These are phyloP conservation scores for Nothoprocta pentlandii DNA, from an alignment of 2,113 vertebrate species.

Conservation along the genomic window DNA sequence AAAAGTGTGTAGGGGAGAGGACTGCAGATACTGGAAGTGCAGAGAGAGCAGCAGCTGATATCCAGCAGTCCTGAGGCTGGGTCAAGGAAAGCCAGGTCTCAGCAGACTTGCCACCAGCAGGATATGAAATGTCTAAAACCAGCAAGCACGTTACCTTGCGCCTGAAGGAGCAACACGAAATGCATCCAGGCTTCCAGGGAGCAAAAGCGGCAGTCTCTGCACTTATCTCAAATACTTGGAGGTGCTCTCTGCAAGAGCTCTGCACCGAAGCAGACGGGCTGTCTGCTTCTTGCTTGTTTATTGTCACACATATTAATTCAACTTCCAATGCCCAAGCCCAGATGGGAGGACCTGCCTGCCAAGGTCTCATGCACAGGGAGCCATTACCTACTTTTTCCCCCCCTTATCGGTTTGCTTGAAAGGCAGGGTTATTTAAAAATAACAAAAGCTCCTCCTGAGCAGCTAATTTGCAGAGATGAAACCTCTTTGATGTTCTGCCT, in stretches of 20 bases:
- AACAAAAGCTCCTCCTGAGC: neutral
- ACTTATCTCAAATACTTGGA: neutral
- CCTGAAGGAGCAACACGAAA: neutral
- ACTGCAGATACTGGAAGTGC: neutral
- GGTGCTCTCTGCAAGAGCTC: rapidly evolving
- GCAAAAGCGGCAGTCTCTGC: rapidly evolving
- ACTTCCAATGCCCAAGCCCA: neutral
- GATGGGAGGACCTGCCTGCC: neutral
- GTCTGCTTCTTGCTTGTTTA: neutral
- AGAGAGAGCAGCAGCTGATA: neutral
- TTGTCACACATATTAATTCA: neutral
- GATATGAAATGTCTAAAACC: neutral
- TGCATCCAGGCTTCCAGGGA: neutral
- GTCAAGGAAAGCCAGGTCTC: neutral
- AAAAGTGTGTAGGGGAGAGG: neutral
- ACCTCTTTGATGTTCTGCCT: neutral
- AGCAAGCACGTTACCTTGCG: neutral
- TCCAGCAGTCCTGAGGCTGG: neutral
- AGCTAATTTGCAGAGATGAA: neutral
- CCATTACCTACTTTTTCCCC: neutral
- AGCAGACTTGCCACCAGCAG: rapidly evolving
- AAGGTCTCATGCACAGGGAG: neutral
- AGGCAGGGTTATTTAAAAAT: neutral
- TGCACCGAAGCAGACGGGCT: neutral
- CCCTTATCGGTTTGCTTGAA: neutral